Conservation (phyloP, 2,888 invertebrate species). For the Capitulum mitella region DNA sequence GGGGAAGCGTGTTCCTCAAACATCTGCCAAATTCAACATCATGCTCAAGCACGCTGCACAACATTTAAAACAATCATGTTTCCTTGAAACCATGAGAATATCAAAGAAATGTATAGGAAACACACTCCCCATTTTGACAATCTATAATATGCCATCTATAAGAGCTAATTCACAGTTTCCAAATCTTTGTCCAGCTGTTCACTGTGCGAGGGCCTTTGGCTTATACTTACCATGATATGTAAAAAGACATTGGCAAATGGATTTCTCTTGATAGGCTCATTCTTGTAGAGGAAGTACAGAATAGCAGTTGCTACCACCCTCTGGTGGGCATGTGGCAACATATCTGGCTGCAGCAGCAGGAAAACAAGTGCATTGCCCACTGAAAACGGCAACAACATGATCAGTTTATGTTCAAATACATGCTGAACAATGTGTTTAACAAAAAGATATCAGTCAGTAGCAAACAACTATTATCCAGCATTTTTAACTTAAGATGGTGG, state of each 20-base stretch:
- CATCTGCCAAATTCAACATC: too few relatives aligned
- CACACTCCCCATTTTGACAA: too few relatives aligned
- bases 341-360: conserved; percentile 60
- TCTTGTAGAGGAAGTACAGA: conserved; percentile 61
- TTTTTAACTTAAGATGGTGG: neutral
- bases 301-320: conserved; percentile 60
- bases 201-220: too few relatives aligned
- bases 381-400: conserved; percentile 40
- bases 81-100: too few relatives aligned
- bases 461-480: neutral
- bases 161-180: too few relatives aligned
- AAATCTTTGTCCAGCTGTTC: too few relatives aligned
- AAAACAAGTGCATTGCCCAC: conserved; percentile 56
- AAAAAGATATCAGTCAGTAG: neutral
- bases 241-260: conserved; percentile 66
- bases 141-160: too few relatives aligned
- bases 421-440: neutral
- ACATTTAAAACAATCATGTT: too few relatives aligned
- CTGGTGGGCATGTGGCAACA: conserved; percentile 60
- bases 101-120: too few relatives aligned
- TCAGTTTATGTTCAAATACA: conserved; percentile 36
- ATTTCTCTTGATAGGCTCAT: conserved; percentile 57
- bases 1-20: too few relatives aligned
- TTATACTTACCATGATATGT: conserved; percentile 51
- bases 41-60: too few relatives aligned